phyloP scores from a whole-genome alignment of 2,797 vertebrate genomes.

The Poeciliopsis paucimaculata region DNA sequence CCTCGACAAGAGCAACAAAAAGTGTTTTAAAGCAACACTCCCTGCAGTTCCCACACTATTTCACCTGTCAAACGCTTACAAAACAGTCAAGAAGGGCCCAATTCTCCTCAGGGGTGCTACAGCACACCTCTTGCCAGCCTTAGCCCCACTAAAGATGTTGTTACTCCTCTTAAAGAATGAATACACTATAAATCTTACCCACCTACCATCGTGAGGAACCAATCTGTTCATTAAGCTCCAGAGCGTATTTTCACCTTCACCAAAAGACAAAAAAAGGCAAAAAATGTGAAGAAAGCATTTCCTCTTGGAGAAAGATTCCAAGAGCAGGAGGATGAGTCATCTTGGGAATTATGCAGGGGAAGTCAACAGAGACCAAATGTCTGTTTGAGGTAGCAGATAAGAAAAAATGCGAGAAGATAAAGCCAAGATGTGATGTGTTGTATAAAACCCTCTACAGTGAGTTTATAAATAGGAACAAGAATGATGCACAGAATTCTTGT shows the following conservation, averaged over 20 bases:
- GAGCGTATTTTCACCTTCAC: constrained; percentile 57
- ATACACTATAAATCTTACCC: constrained; percentile 60
- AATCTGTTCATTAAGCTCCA: constrained; percentile 41
- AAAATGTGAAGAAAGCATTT: constrained; percentile 48
- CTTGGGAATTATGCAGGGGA: constrained; percentile 47
- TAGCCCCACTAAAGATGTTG: constrained; percentile 60
- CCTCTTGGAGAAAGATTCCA: constrained; percentile 44
- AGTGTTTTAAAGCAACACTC: constrained; percentile 77
- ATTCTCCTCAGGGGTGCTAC: constrained; percentile 63
- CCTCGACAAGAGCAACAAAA: constrained; percentile 78
- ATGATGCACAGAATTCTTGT: no score
- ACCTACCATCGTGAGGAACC: constrained; percentile 43
- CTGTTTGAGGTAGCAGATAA: constrained; percentile 59
- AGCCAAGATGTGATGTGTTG: constrained; percentile 24
- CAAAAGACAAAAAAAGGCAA: constrained; percentile 42
- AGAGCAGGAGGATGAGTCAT: constrained; percentile 65
- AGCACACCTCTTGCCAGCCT: constrained; percentile 78
- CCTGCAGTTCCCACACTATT: constrained; percentile 81
- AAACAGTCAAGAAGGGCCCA: constrained; percentile 69
- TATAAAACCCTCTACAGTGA: constrained; percentile 44
- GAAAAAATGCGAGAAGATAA: constrained; percentile 40
- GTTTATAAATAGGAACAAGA: not conserved
- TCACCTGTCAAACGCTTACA: constrained; percentile 81
- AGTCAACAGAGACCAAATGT: constrained; percentile 69
- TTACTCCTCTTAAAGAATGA: constrained; percentile 62